phyloP scores from a whole-genome alignment of 1,140 invertebrate species.

The Trigoniulus corallinus region DNA sequence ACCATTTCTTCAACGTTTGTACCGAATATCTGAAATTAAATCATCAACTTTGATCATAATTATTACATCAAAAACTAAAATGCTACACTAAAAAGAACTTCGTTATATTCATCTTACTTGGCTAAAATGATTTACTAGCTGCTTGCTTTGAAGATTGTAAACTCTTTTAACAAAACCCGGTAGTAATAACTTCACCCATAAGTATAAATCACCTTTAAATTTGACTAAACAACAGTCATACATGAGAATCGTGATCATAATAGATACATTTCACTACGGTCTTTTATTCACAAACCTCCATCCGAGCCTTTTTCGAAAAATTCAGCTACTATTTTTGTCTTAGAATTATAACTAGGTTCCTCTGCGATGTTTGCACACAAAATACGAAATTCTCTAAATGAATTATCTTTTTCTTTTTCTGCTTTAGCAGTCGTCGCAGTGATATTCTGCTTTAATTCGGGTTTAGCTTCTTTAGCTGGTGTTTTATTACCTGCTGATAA shows the following conservation, averaged over 20 bases:
- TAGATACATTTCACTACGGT: not conserved
- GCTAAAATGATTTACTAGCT: slow-evolving; percentile 73
- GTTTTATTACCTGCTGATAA: too few relatives aligned
- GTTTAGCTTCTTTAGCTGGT: too few relatives aligned
- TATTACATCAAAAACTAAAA: slow-evolving; percentile 6
- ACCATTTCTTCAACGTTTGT: slow-evolving; percentile 62
- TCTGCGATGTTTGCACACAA: slow-evolving; percentile 59
- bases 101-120: slow-evolving; percentile 25
- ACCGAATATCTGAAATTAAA: slow-evolving; percentile 40
- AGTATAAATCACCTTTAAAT: slow-evolving; percentile 55
- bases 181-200: slow-evolving; percentile 73
- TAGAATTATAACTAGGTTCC: slow-evolving; percentile 59
- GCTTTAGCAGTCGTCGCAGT: not conserved
- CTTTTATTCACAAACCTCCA: not conserved
- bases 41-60: slow-evolving; percentile 1
- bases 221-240: slow-evolving; percentile 24
- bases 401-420: slow-evolving; percentile 34
- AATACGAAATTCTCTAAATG: slow-evolving; percentile 56
- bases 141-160: slow-evolving; percentile 84
- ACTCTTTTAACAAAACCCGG: slow-evolving; percentile 60
- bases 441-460: too few relatives aligned
- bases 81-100: too few relatives aligned
- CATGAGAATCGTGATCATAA: not conserved
- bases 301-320: slow-evolving; percentile 44
- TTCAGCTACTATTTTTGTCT: slow-evolving; percentile 53